Conservation (phyloP, 2,888 invertebrate genomes). For the Darwinula stevensoni region DNA sequence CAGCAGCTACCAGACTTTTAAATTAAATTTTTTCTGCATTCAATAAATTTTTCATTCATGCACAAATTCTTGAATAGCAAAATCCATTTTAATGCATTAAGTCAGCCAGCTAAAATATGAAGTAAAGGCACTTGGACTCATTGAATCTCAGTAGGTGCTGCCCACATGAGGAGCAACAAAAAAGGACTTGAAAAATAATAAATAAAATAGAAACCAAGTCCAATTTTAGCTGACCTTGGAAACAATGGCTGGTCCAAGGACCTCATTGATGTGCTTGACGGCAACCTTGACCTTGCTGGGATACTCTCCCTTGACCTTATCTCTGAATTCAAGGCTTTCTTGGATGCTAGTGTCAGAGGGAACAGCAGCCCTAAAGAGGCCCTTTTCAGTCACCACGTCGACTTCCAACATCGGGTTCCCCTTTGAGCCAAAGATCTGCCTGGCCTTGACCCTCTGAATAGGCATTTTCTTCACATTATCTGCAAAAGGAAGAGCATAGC, state of each 20-base stretch:
- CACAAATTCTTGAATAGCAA: too few relatives aligned
- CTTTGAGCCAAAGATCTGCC: constrained; percentile 94
- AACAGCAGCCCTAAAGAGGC: constrained; percentile 69
- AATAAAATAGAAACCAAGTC: too few relatives aligned
- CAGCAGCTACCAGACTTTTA: constrained; percentile 8
- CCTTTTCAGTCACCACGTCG: constrained; percentile 34
- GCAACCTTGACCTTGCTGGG: constrained; percentile 89
- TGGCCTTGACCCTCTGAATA: constrained; percentile 68
- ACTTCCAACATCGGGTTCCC: constrained; percentile 99
- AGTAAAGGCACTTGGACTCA: too few relatives aligned
- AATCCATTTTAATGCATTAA: too few relatives aligned
- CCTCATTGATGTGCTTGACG: constrained; percentile 56
- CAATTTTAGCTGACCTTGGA: constrained; percentile 16
- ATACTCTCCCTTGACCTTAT: constrained; percentile 58
- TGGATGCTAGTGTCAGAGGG: constrained; percentile 95
- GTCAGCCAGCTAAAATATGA: too few relatives aligned
- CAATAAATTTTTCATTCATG: too few relatives aligned
- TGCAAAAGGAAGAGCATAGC: background rate
- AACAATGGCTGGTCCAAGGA: constrained; percentile 22
- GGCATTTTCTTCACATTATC: constrained; percentile 31
- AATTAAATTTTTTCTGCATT: too few relatives aligned
- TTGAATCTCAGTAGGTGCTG: too few relatives aligned
- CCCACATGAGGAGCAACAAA: too few relatives aligned
- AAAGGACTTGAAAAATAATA: too few relatives aligned
- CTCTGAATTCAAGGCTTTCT: constrained; percentile 87